Conservation (phyloP, 2,888 invertebrate genomes). For the Nasonia oneida region DNA sequence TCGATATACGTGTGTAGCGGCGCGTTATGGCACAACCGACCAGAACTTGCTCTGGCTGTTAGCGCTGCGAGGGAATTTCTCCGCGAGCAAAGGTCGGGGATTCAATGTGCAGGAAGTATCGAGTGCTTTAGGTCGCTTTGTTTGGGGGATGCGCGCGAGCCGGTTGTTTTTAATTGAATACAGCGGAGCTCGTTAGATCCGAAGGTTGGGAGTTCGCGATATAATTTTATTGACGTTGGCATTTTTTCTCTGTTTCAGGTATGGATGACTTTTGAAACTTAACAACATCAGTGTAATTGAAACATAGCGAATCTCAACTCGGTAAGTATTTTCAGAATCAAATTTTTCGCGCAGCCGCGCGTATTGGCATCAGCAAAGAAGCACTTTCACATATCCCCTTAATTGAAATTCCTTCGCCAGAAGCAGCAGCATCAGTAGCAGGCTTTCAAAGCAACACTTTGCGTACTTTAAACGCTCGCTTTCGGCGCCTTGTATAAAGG, state of each 20-base stretch:
- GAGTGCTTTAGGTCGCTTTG: not conserved
- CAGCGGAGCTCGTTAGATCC: not conserved
- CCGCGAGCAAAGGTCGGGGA: constrained; percentile 19
- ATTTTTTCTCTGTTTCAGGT: constrained; percentile 22
- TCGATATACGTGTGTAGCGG: not conserved
- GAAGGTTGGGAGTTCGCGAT: not conserved
- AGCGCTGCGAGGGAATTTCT: constrained; percentile 1
- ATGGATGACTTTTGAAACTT: not conserved
- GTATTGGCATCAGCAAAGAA: not conserved
- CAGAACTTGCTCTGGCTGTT: not conserved
- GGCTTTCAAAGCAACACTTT: constrained; percentile 26
- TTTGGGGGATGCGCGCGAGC: not conserved
- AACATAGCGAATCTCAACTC: not conserved
- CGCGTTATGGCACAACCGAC: constrained; percentile 21
- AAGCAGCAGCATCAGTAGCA: not conserved
- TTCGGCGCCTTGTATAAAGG: constrained; percentile 42
- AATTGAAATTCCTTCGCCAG: constrained; percentile 46
- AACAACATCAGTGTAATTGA: not conserved
- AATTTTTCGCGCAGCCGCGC: not conserved
- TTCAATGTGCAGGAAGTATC: constrained; percentile 26
- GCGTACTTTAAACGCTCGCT: constrained; percentile 36
- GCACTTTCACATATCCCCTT: constrained; percentile 33
- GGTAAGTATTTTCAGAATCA: constrained; percentile 4
- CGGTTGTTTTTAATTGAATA: constrained; percentile 14
- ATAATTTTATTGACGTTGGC: not conserved